Evolutionary conservation across 2,888 invertebrate genomes (phyloP), one percentile per base, ranked within the genome.

Genomic region (Agrochola litura): DNA sequence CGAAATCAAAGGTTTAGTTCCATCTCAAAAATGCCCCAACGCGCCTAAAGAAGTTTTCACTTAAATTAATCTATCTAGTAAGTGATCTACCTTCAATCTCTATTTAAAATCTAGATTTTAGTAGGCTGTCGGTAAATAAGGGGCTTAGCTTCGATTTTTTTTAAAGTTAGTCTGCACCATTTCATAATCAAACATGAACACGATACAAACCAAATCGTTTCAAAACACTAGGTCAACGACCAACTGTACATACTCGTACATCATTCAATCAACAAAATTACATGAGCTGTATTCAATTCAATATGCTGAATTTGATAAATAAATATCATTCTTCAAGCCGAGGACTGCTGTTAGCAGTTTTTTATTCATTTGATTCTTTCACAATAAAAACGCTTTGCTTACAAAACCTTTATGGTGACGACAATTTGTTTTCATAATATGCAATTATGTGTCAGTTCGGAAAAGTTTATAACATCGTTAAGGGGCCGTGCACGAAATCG

Each of bases 181-280:
- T 60, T 30, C 60, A 30, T 19, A 16, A 16, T 8, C 14, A 49
- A 74, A 49, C 49, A 16, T 10, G 10, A 12, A n/a, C n/a, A 1
- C n/a, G 19, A 22, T n/a, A 54, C 16, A 25, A 41, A 30, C 2
- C 25, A 52, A 49, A 67, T 37, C 49, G 43, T 43, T 58, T 81
- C n/a, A 54, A 68, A 71, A 73, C 73, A 75, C 72, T 73, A 82
- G 90, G 90, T 90, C 92, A 90, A 86, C 77, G 76, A 81, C 77
- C 92, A 91, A 90, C 90, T 88, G 85, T 75, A 78, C 64, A 8
- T n/a, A 30, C 30, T 30, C 30, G 2, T 46, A 46, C 46, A 86
- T 91, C 86, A 91, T 90, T 90, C 75, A 87, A 90, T 89, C 80
- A 86, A 70, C 74, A 65, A 79, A 63, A 81, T 77, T 76, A 73